Evolutionary conservation across 2,888 invertebrate genomes (phyloP).

Genomic region (Lasioglossum zephyrum): DNA sequence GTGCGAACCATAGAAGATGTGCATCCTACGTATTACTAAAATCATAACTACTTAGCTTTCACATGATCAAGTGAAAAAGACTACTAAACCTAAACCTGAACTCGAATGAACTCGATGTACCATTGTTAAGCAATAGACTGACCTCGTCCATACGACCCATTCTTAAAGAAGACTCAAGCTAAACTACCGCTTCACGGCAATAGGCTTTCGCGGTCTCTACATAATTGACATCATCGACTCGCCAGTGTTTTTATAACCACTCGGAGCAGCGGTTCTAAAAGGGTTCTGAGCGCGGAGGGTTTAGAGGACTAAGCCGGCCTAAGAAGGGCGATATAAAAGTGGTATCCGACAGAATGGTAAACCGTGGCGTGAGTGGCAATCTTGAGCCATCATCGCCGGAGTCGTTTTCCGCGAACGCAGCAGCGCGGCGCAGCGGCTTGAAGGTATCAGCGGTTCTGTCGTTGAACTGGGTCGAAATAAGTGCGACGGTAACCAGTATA

Average conservation of each 20-base stretch:
- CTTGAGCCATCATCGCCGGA: not conserved
- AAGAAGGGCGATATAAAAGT: not conserved
- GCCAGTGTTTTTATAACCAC: not conserved
- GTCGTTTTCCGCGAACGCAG: not conserved
- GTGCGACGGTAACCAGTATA: conserved; percentile 20
- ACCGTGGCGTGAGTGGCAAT: not conserved
- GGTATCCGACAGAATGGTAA: not conserved
- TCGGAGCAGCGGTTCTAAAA: not conserved
- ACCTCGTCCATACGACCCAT: not conserved
- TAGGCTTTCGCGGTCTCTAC: not conserved
- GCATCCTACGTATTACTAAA: not conserved
- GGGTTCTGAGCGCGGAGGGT: not conserved
- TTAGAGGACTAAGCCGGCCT: not conserved
- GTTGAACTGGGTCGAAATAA: conserved; percentile 41
- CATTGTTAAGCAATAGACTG: not conserved
- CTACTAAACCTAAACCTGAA: not conserved
- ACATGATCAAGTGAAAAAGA: not conserved
- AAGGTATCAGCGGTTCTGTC: not conserved
- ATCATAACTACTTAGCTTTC: not conserved
- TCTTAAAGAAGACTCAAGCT: not conserved
- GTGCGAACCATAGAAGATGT: not conserved
- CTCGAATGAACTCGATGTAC: not conserved
- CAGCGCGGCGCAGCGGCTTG: not conserved
- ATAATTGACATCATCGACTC: not conserved
- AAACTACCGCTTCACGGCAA: not conserved